A percentile compares a stretch with the other conserved stretches of the same genome.
These are phyloP conservation scores for Phataginus tricuspis DNA, from an alignment of 2,797 vertebrate species.

Conservation along the genomic window DNA sequence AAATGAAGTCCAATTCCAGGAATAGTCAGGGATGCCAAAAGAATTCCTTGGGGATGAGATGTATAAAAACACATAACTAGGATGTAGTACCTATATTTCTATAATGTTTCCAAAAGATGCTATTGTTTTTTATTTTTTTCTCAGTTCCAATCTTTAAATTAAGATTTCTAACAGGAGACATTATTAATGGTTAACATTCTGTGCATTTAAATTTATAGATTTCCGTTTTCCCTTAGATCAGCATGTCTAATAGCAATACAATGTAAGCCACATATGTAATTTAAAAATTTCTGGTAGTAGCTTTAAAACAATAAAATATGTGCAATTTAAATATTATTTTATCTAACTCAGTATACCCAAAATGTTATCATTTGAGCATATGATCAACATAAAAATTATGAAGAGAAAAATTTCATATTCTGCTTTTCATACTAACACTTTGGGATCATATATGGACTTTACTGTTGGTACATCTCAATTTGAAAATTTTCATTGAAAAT, in stretches of 20 bases:
- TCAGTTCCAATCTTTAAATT: neutral
- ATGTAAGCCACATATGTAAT: neutral
- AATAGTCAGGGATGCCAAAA: neutral
- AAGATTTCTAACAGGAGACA: conserved; percentile 20
- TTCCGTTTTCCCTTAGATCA: neutral
- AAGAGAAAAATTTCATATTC: neutral
- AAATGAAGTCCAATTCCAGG: neutral
- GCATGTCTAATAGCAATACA: neutral
- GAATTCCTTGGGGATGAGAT: neutral
- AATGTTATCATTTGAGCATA: neutral
- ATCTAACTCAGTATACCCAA: neutral
- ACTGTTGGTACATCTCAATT: neutral
- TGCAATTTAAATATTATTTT: neutral
- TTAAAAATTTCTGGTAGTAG: neutral
- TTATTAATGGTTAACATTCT: neutral
- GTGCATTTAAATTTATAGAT: neutral
- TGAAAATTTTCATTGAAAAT: neutral
- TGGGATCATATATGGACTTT: neutral
- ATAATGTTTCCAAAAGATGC: neutral
- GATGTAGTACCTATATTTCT: neutral
- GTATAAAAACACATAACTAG: neutral
- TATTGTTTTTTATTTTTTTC: neutral
- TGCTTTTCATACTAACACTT: neutral
- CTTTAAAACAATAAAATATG: conserved; percentile 28
- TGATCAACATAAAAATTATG: neutral